These are phyloP conservation scores for pig (Sus scrofa) DNA, from an alignment of 2,113 vertebrate genomes.

Conservation along the genomic window T2T-Sscrofa CM000818.6:83641001-83641500, in stretches of 20 bases:
- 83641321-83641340: background rate
- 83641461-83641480: background rate
- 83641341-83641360: background rate
- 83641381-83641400: background rate
- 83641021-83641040: background rate
- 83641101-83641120: background rate
- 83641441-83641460: background rate
- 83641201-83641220: background rate
- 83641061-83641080: background rate
- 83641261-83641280: background rate
- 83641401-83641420: background rate
- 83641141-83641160: background rate
- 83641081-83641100: background rate
- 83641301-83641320: background rate
- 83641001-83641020: background rate
- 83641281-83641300: background rate
- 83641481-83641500: background rate
- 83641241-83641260: background rate
- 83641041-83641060: background rate
- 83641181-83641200: background rate
- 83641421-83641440: background rate
- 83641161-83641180: background rate
- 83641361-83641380: background rate
- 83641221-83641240: background rate
- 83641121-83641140: background rate